Percentiles rank a stretch among this genome's conserved stretches.
These are phyloP conservation scores for Mellilla xanthometata DNA, from an alignment of 2,888 invertebrate species.

Conservation along the genomic window DNA sequence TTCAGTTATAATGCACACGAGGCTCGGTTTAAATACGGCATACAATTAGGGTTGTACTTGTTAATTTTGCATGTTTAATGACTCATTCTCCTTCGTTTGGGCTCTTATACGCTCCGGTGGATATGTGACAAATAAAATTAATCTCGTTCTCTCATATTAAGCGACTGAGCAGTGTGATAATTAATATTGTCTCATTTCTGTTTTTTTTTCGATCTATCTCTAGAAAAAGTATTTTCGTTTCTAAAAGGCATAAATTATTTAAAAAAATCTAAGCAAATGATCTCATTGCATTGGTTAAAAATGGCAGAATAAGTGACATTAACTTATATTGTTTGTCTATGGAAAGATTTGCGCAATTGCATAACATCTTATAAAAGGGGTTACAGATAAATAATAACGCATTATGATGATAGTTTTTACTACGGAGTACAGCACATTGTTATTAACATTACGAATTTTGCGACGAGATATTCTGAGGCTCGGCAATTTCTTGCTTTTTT, in stretches of 20 bases:
- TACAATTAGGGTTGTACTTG: conserved; percentile 52
- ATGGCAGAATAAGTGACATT: too few species aligned
- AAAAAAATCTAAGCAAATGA: too few species aligned
- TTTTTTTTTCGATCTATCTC: too few species aligned
- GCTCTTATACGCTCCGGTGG: conserved; percentile 8
- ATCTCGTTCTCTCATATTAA: conserved; percentile 13
- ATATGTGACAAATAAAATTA: conserved; percentile 24
- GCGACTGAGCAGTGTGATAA: conserved; percentile 2
- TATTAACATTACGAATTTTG: conserved; percentile 2
- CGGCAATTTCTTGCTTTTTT: conserved; percentile 14
- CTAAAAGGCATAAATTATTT: too few species aligned
- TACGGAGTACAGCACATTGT: too few species aligned
- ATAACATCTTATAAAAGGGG: too few species aligned
- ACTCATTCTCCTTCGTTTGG: conserved; percentile 26
- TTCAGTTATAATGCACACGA: conserved; percentile 69
- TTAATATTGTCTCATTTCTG: background rate
- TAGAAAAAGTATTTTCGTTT: too few species aligned
- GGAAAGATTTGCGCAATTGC: too few species aligned
- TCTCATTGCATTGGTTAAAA: too few species aligned
- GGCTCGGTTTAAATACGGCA: conserved; percentile 52
- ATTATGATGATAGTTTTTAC: too few species aligned
- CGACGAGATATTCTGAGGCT: background rate
- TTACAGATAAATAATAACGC: too few species aligned
- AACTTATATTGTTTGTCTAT: too few species aligned
- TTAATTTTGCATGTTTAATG: conserved; percentile 49